Conservation (phyloP, 2,797 vertebrate genomes). For the Pseudochaenichthys georgianus region DNA sequence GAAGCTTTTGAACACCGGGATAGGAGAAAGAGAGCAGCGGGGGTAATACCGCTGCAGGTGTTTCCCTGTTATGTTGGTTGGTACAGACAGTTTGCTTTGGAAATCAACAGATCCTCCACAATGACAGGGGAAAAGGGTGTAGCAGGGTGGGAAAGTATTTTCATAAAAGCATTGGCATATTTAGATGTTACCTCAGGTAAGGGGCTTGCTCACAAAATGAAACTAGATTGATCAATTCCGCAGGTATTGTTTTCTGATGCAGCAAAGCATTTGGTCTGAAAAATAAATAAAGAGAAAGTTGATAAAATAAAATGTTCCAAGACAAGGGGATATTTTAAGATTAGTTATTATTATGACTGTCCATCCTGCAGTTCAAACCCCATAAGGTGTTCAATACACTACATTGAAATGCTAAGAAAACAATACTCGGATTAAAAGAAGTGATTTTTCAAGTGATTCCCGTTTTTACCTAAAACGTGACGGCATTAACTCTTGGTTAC, state of each 20-base stretch:
- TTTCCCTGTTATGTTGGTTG: slow-evolving; percentile 47
- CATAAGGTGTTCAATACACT: neutral
- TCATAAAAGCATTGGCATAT: neutral
- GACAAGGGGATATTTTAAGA: neutral
- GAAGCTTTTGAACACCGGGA: slow-evolving; percentile 27
- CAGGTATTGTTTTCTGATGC: neutral
- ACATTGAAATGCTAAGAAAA: neutral
- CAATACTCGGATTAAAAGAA: neutral
- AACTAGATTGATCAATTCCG: neutral
- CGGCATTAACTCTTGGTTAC: slow-evolving; percentile 36
- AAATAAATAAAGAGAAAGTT: neutral
- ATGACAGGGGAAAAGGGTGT: neutral
- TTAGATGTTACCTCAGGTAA: slow-evolving; percentile 19
- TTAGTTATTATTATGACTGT: neutral
- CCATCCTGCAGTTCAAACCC: neutral
- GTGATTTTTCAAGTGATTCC: neutral
- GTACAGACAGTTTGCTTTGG: slow-evolving; percentile 20
- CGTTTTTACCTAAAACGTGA: neutral
- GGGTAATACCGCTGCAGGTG: slow-evolving; percentile 71
- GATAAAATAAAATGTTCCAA: neutral
- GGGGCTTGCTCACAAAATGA: slow-evolving; percentile 25
- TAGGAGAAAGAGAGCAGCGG: slow-evolving; percentile 36
- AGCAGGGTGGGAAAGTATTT: neutral
- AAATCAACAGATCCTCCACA: slow-evolving; percentile 5
- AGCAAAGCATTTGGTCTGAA: neutral